Evolutionary conservation across 1,140 invertebrate genomes (phyloP).

Genomic region (Cataglyphis hispanica): DNA sequence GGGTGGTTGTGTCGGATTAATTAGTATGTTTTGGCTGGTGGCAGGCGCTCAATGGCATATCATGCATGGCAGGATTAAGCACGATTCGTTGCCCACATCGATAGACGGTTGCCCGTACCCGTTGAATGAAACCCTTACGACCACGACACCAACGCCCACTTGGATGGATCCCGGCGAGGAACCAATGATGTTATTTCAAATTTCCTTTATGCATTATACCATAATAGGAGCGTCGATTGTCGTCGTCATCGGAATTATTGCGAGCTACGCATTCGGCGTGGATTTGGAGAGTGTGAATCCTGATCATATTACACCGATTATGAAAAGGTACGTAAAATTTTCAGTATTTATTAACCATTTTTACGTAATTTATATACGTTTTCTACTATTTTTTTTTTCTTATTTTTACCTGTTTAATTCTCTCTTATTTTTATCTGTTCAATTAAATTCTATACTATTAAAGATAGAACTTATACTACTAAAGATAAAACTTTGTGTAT

Average conservation of each 20-base stretch:
- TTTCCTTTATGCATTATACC: conserved; percentile 89
- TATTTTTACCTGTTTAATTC: no score
- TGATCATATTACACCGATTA: conserved; percentile 75
- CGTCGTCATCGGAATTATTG: conserved; percentile 83
- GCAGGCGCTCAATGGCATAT: conserved; percentile 87
- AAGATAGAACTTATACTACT: not conserved
- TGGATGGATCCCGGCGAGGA: conserved; percentile 62
- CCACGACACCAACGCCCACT: not conserved
- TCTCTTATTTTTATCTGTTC: no score
- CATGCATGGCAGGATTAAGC: conserved; percentile 76
- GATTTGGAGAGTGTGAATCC: conserved; percentile 73
- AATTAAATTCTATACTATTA: not conserved
- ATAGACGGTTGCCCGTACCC: conserved; percentile 81
- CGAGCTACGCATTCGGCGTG: conserved; percentile 85
- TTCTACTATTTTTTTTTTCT: not conserved
- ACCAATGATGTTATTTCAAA: conserved; percentile 82
- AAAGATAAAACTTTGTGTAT: not conserved
- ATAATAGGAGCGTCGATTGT: conserved; percentile 85
- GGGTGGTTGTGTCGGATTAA: conserved; percentile 85
- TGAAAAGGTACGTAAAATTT: conserved; percentile 71
- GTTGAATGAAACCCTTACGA: conserved; percentile 66
- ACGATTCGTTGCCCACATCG: conserved; percentile 78
- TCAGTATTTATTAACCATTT: not conserved
- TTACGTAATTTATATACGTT: not conserved
- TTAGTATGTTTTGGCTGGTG: conserved; percentile 87